phyloP scores from a whole-genome alignment of 2,888 invertebrate species.

The Pyrochroa serraticornis region DNA sequence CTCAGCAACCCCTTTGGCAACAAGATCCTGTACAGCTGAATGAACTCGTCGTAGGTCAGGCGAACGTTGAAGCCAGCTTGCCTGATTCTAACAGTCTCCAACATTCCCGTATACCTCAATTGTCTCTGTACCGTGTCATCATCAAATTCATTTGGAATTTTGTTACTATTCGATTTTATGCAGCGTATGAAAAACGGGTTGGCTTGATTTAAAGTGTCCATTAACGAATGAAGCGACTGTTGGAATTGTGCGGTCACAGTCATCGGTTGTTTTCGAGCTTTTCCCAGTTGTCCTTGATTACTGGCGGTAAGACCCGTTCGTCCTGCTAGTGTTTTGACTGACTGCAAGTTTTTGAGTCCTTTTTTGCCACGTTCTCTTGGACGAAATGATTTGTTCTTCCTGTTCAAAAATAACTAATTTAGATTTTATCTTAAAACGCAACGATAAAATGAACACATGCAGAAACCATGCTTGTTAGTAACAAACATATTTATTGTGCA shows the following conservation, averaged over 20 bases:
- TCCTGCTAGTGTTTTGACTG: conserved; percentile 88
- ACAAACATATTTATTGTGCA: not conserved
- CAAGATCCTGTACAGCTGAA: conserved; percentile 88
- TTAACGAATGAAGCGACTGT: conserved; percentile 86
- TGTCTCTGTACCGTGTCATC: conserved; percentile 91
- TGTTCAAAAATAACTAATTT: conserved; percentile 12
- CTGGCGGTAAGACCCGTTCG: conserved; percentile 68
- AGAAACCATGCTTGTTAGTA: conserved; percentile 24
- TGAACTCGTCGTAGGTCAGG: conserved; percentile 92
- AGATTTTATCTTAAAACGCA: not conserved
- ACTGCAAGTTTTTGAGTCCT: conserved; percentile 87
- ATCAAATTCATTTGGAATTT: conserved; percentile 91
- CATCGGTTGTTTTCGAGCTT: conserved; percentile 83
- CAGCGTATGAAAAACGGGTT: conserved; percentile 88
- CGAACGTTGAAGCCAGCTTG: conserved; percentile 96
- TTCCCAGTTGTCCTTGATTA: conserved; percentile 59
- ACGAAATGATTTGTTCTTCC: conserved; percentile 76
- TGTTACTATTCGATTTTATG: conserved; percentile 92
- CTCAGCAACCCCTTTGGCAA: conserved; percentile 89
- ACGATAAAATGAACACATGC: conserved; percentile 14
- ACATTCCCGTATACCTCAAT: conserved; percentile 93
- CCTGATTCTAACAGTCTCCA: conserved; percentile 93
- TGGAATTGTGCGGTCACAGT: conserved; percentile 96
- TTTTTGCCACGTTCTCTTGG: conserved; percentile 86
- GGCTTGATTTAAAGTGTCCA: conserved; percentile 92